These are phyloP conservation scores for Psittacula cyanocephala DNA, from an alignment of 2,113 vertebrate genomes.

Conservation along the genomic window DNA sequence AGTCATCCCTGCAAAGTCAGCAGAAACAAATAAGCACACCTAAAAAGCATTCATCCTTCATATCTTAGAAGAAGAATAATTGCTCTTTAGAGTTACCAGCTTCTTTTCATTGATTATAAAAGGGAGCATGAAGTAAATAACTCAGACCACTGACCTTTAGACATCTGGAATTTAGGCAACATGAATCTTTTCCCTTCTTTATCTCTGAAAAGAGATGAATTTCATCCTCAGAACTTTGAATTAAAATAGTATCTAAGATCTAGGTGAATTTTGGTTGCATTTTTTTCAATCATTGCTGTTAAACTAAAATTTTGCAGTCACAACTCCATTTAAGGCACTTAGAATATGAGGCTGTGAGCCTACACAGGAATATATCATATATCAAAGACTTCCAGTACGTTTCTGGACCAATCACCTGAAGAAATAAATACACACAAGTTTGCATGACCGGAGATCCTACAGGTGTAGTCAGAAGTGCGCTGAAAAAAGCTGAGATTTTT, in stretches of 20 bases:
- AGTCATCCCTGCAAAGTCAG: background rate
- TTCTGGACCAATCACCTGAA: background rate
- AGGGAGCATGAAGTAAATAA: background rate
- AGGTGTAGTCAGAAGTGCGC: background rate
- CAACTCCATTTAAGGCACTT: background rate
- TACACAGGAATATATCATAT: background rate
- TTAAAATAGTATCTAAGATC: background rate
- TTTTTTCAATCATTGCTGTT: background rate
- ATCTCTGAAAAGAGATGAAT: background rate
- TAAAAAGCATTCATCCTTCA: conserved; percentile 16
- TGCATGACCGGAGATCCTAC: background rate
- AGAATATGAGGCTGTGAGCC: background rate
- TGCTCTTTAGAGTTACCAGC: background rate
- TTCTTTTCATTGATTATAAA: conserved; percentile 20
- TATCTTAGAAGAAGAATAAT: background rate
- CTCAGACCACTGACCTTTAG: background rate
- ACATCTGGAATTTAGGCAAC: background rate
- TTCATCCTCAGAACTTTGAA: background rate
- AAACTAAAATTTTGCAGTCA: background rate
- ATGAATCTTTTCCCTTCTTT: background rate
- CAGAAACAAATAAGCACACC: conserved; percentile 13
- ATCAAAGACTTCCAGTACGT: background rate
- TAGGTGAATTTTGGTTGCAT: background rate
- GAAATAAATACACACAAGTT: background rate
- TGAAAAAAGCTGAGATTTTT: background rate